Percentiles rank a stretch among this genome's conserved stretches.
phyloP scores from a whole-genome alignment of 2,888 invertebrate species.

The Rhimphoctona megacephalus region DNA sequence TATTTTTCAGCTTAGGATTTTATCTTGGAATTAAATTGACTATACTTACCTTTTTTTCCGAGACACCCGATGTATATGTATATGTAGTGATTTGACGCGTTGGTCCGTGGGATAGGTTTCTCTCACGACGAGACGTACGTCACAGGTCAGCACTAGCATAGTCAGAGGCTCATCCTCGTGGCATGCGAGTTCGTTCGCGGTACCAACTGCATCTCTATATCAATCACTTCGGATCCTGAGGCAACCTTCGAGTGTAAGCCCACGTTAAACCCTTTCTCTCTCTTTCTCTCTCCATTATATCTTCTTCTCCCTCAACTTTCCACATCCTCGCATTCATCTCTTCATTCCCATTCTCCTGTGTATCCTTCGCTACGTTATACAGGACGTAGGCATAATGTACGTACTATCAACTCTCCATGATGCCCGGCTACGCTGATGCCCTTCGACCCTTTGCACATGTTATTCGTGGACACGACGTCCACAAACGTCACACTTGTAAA shows the following conservation, averaged over 20 bases:
- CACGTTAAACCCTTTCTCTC: slow-evolving; percentile 36
- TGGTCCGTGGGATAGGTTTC: slow-evolving; percentile 64
- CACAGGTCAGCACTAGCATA: slow-evolving; percentile 83
- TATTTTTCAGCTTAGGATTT: neutral
- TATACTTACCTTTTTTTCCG: neutral
- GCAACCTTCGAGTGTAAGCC: slow-evolving; percentile 39
- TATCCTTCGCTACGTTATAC: slow-evolving; percentile 54
- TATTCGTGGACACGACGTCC: slow-evolving; percentile 70
- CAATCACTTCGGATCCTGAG: slow-evolving; percentile 82
- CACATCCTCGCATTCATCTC: slow-evolving; percentile 52
- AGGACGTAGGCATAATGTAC: slow-evolving; percentile 28
- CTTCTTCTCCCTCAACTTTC: slow-evolving; percentile 49
- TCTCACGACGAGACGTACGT: slow-evolving; percentile 80
- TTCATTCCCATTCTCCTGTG: slow-evolving; percentile 59
- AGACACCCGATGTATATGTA: slow-evolving; percentile 1
- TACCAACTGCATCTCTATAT: slow-evolving; percentile 84
- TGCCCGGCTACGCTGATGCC: slow-evolving; percentile 75
- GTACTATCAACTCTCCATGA: slow-evolving; percentile 41
- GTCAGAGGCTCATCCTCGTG: slow-evolving; percentile 77
- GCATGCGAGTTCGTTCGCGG: slow-evolving; percentile 48
- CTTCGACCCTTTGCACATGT: slow-evolving; percentile 75
- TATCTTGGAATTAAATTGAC: neutral
- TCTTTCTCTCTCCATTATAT: neutral
- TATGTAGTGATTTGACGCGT: slow-evolving; percentile 43
- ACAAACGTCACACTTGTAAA: slow-evolving; percentile 50